Conservation (phyloP, 2,113 vertebrate genomes). For the Upupa epops region DNA sequence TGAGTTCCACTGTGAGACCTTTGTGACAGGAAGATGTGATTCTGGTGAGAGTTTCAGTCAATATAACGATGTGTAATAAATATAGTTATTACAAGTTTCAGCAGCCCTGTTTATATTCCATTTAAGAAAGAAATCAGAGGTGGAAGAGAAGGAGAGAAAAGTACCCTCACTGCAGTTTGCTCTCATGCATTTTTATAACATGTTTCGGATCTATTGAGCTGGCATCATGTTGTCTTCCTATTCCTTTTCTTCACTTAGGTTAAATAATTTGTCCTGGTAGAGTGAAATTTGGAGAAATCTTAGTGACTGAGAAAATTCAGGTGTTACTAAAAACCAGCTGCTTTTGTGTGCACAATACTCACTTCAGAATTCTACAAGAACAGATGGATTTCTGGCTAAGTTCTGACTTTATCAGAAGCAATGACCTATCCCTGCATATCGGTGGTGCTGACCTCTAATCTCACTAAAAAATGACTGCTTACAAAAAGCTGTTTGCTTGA, state of each 20-base stretch:
- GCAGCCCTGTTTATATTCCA: neutral
- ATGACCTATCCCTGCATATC: neutral
- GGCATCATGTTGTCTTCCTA: neutral
- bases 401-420: slow-evolving; percentile 35
- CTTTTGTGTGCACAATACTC: neutral
- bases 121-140: neutral
- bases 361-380: neutral
- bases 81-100: neutral
- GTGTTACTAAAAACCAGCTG: neutral
- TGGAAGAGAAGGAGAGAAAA: neutral
- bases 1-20: neutral
- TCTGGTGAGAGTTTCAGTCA: neutral
- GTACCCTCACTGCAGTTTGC: neutral
- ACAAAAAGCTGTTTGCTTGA: slow-evolving; percentile 62
- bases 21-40: neutral
- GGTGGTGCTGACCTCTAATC: slow-evolving; percentile 25
- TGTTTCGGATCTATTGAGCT: neutral
- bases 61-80: neutral
- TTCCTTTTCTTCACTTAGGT: neutral
- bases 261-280: neutral
- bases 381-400: neutral
- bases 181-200: neutral
- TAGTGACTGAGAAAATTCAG: neutral
- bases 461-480: slow-evolving; percentile 52
- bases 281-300: neutral